Evolutionary conservation across 2,113 vertebrate genomes (phyloP).

Genomic region (Microcebus ravelobensis): DNA sequence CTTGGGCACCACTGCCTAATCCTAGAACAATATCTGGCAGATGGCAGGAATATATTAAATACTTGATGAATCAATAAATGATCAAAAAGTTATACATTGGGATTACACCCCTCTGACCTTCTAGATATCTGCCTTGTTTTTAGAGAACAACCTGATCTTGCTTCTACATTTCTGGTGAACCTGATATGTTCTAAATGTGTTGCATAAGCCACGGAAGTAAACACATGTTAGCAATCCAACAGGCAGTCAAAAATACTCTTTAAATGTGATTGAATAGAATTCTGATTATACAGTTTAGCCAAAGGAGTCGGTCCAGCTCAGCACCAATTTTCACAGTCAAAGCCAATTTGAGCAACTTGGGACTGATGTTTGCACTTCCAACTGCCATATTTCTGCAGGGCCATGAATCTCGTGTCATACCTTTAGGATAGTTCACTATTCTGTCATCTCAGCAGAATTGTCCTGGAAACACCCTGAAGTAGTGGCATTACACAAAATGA

Average conservation of each 20-base stretch:
- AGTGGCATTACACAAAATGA: background rate
- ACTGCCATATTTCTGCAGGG: background rate
- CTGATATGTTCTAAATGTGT: background rate
- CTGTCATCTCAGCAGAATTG: slow-evolving; percentile 4
- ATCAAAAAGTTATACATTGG: background rate
- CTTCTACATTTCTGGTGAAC: background rate
- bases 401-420: background rate
- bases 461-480: background rate
- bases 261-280: background rate
- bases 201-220: background rate
- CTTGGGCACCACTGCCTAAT: background rate
- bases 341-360: background rate
- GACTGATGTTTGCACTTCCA: background rate
- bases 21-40: background rate
- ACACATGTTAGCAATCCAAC: background rate
- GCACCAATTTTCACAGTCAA: slow-evolving; percentile 21
- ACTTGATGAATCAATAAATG: background rate
- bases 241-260: background rate
- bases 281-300: background rate
- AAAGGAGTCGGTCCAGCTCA: background rate
- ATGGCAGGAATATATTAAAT: background rate
- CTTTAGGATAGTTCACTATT: background rate
- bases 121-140: background rate
- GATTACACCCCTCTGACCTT: background rate
- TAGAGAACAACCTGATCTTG: background rate